Percentiles rank a stretch among this genome's conserved stretches.
These are phyloP conservation scores for Drosophila sulfurigaster DNA, from an alignment of 1,140 invertebrate species.

Conservation along the genomic window DNA sequence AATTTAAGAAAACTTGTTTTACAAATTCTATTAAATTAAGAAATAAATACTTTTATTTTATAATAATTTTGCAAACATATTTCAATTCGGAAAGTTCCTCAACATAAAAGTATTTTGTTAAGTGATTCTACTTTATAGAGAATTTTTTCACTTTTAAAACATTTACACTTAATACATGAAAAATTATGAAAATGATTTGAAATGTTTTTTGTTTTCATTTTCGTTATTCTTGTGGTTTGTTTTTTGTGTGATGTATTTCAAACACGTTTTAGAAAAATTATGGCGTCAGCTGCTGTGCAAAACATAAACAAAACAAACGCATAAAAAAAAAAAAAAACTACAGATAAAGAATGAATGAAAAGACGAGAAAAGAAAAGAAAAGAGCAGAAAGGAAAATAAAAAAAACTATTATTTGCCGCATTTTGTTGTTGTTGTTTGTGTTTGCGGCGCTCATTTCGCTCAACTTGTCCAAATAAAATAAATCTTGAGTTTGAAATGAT, in stretches of 20 bases:
- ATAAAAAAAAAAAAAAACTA: constrained; percentile 3
- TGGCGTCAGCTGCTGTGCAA: constrained; percentile 50
- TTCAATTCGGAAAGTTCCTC: too few species aligned
- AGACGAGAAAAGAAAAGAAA: neutral
- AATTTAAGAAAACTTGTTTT: too few species aligned
- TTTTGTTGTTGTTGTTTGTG: constrained; percentile 16
- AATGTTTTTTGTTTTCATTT: constrained; percentile 14
- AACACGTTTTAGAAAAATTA: constrained; percentile 49
- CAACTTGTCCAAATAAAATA: constrained; percentile 53
- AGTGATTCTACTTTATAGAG: too few species aligned
- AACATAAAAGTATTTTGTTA: too few species aligned
- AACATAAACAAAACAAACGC: constrained; percentile 41
- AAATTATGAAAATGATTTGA: neutral
- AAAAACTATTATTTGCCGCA: constrained; percentile 38
- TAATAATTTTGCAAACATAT: too few species aligned
- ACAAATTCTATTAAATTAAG: too few species aligned
- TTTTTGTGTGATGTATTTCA: constrained; percentile 22
- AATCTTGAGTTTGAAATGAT: constrained; percentile 55
- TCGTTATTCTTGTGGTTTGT: constrained; percentile 2
- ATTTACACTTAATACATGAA: too few species aligned
- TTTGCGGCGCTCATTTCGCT: constrained; percentile 30
- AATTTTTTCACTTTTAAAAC: too few species aligned
- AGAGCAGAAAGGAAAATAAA: constrained; percentile 2
- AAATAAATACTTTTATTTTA: too few species aligned
- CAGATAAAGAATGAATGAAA: constrained; percentile 8